Percentiles rank a stretch among this genome's conserved stretches.
Evolutionary conservation across 2,888 invertebrate genomes (phyloP).

Genomic region (Chironomus riparius): DNA sequence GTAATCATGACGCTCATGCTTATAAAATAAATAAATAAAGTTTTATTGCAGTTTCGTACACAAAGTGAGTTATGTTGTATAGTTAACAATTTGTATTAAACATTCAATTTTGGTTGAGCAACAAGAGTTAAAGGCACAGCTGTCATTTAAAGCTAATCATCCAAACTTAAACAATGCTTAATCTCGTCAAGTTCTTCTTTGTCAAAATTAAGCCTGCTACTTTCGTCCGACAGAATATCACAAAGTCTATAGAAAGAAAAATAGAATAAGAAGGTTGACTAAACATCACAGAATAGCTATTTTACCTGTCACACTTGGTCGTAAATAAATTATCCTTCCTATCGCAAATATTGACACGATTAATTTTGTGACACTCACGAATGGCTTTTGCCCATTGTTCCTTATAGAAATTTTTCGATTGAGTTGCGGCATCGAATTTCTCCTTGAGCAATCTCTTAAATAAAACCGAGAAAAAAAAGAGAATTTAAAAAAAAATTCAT

Average conservation of each 20-base stretch:
- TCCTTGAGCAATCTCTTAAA: slow-evolving; percentile 51
- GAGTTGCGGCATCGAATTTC: slow-evolving; percentile 53
- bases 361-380: slow-evolving; percentile 53
- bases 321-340: too few species aligned
- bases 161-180: not conserved
- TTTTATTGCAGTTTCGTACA: too few species aligned
- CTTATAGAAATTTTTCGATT: slow-evolving; percentile 48
- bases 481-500: not conserved
- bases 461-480: not conserved
- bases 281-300: too few species aligned
- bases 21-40: too few species aligned
- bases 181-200: slow-evolving; percentile 6
- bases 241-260: not conserved
- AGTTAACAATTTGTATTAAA: too few species aligned
- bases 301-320: not conserved
- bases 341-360: not conserved
- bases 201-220: not conserved
- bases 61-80: too few species aligned
- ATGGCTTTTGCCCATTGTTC: slow-evolving; percentile 64
- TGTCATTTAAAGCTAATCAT: too few species aligned
- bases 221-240: not conserved
- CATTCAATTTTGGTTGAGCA: too few species aligned
- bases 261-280: not conserved
- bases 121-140: too few species aligned
- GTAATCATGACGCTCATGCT: too few species aligned